A percentile compares a stretch with the other conserved stretches of the same genome.
phyloP scores from a whole-genome alignment of 2,113 vertebrate genomes.

The Gasterosteus nipponicus region DNA sequence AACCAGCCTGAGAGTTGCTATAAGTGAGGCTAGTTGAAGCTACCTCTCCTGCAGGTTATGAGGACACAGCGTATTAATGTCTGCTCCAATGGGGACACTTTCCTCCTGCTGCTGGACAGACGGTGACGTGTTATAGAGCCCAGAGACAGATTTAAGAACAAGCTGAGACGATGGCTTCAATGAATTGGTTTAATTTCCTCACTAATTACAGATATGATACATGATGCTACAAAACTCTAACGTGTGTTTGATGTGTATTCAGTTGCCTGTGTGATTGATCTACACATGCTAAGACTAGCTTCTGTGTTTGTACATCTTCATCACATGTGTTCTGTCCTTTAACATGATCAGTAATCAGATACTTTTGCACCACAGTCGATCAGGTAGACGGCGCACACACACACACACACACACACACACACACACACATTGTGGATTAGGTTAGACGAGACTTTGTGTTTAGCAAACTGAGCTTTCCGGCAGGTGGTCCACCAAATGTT shows the following conservation, averaged over 20 bases:
- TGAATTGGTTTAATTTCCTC: not conserved
- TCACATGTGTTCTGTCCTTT: constrained; percentile 27
- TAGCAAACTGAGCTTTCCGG: constrained; percentile 70
- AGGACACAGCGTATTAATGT: constrained; percentile 74
- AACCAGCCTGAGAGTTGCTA: constrained; percentile 62
- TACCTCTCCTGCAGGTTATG: constrained; percentile 68
- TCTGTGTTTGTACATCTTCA: constrained; percentile 10
- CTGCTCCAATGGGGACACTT: constrained; percentile 62
- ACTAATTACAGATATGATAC: not conserved
- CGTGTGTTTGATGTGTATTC: not conserved
- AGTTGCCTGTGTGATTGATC: constrained; percentile 7
- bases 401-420: constrained; percentile 27
- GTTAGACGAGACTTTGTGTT: constrained; percentile 66
- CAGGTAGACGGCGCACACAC: constrained; percentile 50
- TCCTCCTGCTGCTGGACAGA: constrained; percentile 23
- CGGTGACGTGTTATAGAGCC: not conserved
- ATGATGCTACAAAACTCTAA: constrained; percentile 1
- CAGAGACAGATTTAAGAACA: not conserved
- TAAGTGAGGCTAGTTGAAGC: constrained; percentile 68
- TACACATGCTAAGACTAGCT: constrained; percentile 10
- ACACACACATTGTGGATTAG: constrained; percentile 1
- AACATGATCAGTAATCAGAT: constrained; percentile 74
- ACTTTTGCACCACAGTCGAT: constrained; percentile 47
- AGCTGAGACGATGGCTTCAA: not conserved
- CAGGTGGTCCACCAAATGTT: constrained; percentile 79